A percentile compares a stretch with the other conserved stretches of the same genome.
These are phyloP conservation scores for Nannoperca obscura DNA, from an alignment of 2,797 vertebrate species.

Conservation along the genomic window DNA sequence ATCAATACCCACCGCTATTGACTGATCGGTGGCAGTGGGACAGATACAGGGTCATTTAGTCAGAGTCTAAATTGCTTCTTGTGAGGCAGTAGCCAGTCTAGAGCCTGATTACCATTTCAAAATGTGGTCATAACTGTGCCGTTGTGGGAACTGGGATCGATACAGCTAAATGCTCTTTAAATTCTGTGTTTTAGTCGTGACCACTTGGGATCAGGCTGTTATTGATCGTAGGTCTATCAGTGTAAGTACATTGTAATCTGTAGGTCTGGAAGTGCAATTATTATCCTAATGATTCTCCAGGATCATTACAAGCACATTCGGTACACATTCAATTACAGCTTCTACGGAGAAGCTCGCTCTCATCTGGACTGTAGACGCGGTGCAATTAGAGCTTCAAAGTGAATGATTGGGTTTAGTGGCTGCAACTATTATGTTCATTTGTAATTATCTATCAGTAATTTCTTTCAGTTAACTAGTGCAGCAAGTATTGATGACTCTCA, in stretches of 20 bases:
- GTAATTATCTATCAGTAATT: not conserved
- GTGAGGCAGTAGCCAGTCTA: not conserved
- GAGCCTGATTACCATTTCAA: slow-evolving; percentile 46
- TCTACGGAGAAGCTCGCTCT: not conserved
- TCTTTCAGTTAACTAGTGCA: not conserved
- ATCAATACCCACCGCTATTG: slow-evolving; percentile 53
- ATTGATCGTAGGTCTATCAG: slow-evolving; percentile 11
- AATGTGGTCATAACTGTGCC: slow-evolving; percentile 32
- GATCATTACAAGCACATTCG: not conserved
- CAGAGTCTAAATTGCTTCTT: slow-evolving; percentile 19
- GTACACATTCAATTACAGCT: not conserved
- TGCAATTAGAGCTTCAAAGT: not conserved
- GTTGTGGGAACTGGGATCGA: slow-evolving; percentile 34
- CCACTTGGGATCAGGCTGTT: not conserved
- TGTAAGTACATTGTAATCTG: slow-evolving; percentile 6
- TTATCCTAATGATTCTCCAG: not conserved
- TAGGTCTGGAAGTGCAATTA: not conserved
- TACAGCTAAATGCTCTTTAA: not conserved
- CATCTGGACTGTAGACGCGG: not conserved
- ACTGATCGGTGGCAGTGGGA: slow-evolving; percentile 13
- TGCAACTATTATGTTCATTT: not conserved
- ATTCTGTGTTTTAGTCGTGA: not conserved
- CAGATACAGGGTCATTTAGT: slow-evolving; percentile 11
- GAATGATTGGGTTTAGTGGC: not conserved
- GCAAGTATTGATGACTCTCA: not conserved